phyloP scores from a whole-genome alignment of 2,797 vertebrate genomes.

The Enteromius argenteus region DNA sequence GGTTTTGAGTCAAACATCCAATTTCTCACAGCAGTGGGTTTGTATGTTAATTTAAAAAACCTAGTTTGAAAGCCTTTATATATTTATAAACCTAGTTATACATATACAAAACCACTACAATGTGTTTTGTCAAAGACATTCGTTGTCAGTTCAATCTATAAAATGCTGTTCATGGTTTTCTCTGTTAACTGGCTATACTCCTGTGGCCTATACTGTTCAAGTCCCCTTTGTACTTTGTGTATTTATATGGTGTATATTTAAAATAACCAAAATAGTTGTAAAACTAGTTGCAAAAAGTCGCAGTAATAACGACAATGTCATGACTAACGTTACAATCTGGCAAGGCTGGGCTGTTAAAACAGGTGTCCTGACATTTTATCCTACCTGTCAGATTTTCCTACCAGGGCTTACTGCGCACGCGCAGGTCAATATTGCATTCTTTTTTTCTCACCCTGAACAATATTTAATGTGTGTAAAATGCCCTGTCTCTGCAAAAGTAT shows the following conservation, averaged over 20 bases:
- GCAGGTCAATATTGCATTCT: no score
- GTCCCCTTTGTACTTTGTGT: neutral
- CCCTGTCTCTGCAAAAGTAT: neutral
- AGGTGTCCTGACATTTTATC: no score
- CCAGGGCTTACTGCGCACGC: no score
- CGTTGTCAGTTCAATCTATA: neutral
- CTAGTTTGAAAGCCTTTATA: neutral
- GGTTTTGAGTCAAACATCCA: constrained; percentile 13
- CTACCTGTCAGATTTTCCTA: no score
- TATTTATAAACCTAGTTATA: neutral
- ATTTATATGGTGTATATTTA: neutral
- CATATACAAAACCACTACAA: neutral
- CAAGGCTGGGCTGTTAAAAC: neutral
- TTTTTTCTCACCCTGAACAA: no score
- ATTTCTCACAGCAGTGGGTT: neutral
- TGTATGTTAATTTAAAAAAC: neutral
- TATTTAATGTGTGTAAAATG: neutral
- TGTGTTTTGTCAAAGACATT: no score
- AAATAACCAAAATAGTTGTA: neutral
- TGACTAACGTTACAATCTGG: neutral
- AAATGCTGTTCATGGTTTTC: neutral
- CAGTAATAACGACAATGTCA: neutral
- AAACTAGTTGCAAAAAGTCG: neutral
- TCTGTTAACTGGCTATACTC: neutral
- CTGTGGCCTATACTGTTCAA: neutral